Base-by-base conservation (phyloP, 2,113 vertebrate species). In the Ptilonorhynchus violaceus region DNA sequence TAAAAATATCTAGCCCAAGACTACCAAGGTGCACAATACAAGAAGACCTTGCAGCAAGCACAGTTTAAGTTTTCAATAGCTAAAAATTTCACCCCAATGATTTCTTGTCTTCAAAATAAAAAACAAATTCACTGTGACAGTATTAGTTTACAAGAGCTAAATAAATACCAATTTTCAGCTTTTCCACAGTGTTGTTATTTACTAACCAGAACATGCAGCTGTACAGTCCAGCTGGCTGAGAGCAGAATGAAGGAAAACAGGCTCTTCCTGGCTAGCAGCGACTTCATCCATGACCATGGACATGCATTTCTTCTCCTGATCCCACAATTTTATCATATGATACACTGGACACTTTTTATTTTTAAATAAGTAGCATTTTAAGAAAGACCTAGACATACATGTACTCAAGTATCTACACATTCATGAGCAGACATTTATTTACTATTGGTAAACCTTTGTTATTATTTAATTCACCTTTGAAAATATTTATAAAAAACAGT, bases 41-140 rank as follows among this genome's bases (percentile, higher is more conserved):
- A 72, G 35, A 83, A n/a, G 28, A 91, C 18, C 27, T 70, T 39
- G 21, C 41, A 91, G 46, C 19, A 81, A 83, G 53, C 31, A 74
- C 19, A 59, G 59, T 4, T 0, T 30, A 92, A 52, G 28, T 64
- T 75, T 90, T 75, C 44, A 76, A 58, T 27, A 83, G 70, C 33
- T 49, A 77, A 58, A 46, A 5, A 41, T 74, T 70, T 82, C 53
- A 55, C 52, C 53, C 75, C 50, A 95, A 49, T 68, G 67, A 96
- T 39, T 94, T 95, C 62, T 75, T 22, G 58, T 89, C 56, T 88
- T 21, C 28, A 92, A 74, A 96, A 85, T 76, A 75, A 94, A 96
- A 96, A 93, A 9, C 25, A n/a, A 85, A 89, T 37, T 69, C 33
- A 52, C 37, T 66, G 53, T 56, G 47, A 94, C 14, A 52, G 68